phyloP scores from a whole-genome alignment of 2,113 vertebrate genomes.

The Phrynosoma platyrhinos region DNA sequence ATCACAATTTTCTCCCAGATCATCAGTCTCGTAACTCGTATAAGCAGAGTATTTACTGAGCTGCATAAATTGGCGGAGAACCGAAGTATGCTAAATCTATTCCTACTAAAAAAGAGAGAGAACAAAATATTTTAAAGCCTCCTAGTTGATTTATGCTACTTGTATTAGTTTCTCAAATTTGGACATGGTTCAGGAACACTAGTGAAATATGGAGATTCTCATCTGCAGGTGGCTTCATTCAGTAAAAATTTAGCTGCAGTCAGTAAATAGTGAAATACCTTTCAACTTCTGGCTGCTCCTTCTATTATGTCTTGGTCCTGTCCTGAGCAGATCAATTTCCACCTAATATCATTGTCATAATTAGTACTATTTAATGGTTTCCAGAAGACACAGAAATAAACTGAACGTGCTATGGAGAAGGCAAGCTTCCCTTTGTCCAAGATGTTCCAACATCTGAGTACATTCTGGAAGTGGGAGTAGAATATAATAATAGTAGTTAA shows the following conservation, averaged over 20 bases:
- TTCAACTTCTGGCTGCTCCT: not conserved
- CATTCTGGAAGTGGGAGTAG: not conserved
- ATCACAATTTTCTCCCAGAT: constrained; percentile 49
- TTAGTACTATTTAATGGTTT: not conserved
- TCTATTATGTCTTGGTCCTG: not conserved
- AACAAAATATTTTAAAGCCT: not conserved
- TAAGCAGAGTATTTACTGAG: not conserved
- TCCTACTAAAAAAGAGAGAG: not conserved
- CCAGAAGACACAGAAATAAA: not conserved
- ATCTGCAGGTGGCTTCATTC: not conserved
- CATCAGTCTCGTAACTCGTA: constrained; percentile 63
- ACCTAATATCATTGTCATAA: not conserved
- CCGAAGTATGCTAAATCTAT: not conserved
- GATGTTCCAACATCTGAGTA: not conserved
- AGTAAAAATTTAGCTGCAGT: not conserved
- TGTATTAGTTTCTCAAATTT: no score
- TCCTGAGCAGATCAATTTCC: not conserved
- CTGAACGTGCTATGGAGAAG: constrained; percentile 23
- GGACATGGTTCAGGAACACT: no score
- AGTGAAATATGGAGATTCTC: not conserved
- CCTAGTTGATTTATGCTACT: no score
- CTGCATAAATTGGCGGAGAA: not conserved
- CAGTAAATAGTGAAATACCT: constrained; percentile 2
- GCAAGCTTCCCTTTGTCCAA: not conserved
- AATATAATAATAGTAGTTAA: accelerated